These are phyloP conservation scores for Torymus tubicola DNA, from an alignment of 2,888 invertebrate species.

Conservation along the genomic window DNA sequence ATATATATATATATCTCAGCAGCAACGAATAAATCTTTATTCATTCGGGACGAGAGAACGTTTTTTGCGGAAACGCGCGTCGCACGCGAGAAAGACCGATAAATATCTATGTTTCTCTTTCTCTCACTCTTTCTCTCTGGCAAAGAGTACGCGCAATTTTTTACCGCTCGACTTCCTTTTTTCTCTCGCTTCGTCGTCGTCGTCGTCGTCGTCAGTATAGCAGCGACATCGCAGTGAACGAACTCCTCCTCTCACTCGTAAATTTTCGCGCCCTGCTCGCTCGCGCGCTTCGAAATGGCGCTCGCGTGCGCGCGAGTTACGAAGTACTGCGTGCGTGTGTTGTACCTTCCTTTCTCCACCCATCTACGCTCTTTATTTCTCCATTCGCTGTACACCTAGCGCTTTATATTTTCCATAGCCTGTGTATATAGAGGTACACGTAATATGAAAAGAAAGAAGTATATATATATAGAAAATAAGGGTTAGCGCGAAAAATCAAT, in stretches of 20 bases:
- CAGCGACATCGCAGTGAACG: not conserved
- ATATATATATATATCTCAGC: conserved; percentile 14
- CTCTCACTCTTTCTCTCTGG: not conserved
- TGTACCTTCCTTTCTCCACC: not conserved
- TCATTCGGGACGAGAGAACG: conserved; percentile 12
- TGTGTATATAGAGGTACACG: too few species aligned
- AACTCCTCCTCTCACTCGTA: conserved; percentile 59
- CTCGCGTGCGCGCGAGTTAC: conserved; percentile 12
- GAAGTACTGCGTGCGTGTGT: too few species aligned
- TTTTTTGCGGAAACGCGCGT: not conserved
- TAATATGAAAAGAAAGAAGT: too few species aligned
- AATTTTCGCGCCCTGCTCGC: conserved; percentile 55
- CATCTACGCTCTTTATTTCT: too few species aligned
- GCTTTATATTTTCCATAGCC: too few species aligned
- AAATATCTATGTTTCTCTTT: not conserved
- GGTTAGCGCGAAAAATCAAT: too few species aligned
- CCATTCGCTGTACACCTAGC: too few species aligned
- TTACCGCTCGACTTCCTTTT: conserved; percentile 3
- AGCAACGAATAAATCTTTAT: conserved; percentile 1
- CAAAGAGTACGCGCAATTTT: not conserved
- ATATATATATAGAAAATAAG: too few species aligned
- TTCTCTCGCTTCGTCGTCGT: not conserved
- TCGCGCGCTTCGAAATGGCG: conserved; percentile 35
- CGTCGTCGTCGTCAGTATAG: not conserved
- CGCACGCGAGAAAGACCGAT: too few species aligned